phyloP scores from a whole-genome alignment of 2,888 invertebrate genomes.

The Aspidiotus destructor region DNA sequence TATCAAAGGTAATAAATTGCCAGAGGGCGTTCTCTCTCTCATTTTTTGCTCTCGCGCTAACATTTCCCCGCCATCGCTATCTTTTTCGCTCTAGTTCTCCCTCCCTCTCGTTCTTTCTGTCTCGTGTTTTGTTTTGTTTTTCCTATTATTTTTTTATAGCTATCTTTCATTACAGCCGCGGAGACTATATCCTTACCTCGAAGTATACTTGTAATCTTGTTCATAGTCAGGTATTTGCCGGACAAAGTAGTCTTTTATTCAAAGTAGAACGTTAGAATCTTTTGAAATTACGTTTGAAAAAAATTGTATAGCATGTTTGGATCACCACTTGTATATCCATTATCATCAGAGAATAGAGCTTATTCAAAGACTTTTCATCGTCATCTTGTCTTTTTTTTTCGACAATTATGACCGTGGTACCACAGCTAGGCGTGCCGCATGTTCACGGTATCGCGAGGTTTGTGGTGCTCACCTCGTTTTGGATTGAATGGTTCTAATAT shows the following conservation, averaged over 20 bases:
- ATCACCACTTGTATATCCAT: too few relatives aligned
- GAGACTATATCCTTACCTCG: background rate
- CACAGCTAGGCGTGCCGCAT: too few relatives aligned
- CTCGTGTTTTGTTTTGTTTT: background rate
- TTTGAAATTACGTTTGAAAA: too few relatives aligned
- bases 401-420: too few relatives aligned
- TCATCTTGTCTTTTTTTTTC: too few relatives aligned
- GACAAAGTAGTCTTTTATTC: background rate
- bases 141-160: background rate
- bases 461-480: too few relatives aligned
- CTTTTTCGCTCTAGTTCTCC: background rate
- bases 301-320: background rate
- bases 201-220: background rate
- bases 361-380: too few relatives aligned
- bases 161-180: background rate
- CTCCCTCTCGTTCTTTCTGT: background rate
- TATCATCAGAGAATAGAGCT: too few relatives aligned
- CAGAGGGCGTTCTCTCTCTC: background rate
- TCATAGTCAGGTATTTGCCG: background rate
- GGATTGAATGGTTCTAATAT: too few relatives aligned
- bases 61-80: background rate
- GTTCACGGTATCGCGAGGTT: too few relatives aligned
- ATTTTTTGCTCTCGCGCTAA: background rate
- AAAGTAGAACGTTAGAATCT: background rate
- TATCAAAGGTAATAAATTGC: conserved; percentile 17